phyloP scores from a whole-genome alignment of 2,113 vertebrate species.

The Pongo pygmaeus region DNA sequence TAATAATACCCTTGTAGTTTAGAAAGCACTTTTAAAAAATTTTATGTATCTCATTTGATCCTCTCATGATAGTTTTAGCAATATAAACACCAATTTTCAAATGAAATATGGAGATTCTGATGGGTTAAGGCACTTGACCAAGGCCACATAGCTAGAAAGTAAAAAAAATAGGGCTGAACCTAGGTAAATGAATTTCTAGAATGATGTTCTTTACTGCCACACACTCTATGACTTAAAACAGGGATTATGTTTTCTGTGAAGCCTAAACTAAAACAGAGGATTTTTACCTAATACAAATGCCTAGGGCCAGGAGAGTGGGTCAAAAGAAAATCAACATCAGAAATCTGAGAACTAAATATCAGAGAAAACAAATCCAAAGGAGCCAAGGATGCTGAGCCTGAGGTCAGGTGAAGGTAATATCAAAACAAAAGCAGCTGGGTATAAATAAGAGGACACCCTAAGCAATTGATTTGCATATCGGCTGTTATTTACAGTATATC shows the following conservation, averaged over 20 bases:
- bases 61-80: neutral
- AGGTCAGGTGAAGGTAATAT: neutral
- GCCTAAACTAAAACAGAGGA: neutral
- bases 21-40: conserved; percentile 26
- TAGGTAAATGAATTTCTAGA: neutral
- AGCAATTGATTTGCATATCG: neutral
- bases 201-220: neutral
- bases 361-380: conserved; percentile 2
- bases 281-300: neutral
- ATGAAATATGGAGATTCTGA: neutral
- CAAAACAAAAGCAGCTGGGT: neutral
- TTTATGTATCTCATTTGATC: conserved; percentile 21
- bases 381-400: neutral
- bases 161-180: neutral
- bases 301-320: neutral
- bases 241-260: neutral
- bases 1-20: conserved; percentile 28
- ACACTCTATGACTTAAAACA: neutral
- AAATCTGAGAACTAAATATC: neutral
- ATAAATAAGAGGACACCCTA: neutral
- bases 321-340: neutral
- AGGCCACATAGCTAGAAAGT: neutral
- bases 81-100: conserved; percentile 26
- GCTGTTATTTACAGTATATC: neutral
- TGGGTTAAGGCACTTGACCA: neutral